These are phyloP conservation scores for Leptinotarsa peninsularis DNA, from an alignment of 2,888 invertebrate genomes.

Conservation along the genomic window DNA sequence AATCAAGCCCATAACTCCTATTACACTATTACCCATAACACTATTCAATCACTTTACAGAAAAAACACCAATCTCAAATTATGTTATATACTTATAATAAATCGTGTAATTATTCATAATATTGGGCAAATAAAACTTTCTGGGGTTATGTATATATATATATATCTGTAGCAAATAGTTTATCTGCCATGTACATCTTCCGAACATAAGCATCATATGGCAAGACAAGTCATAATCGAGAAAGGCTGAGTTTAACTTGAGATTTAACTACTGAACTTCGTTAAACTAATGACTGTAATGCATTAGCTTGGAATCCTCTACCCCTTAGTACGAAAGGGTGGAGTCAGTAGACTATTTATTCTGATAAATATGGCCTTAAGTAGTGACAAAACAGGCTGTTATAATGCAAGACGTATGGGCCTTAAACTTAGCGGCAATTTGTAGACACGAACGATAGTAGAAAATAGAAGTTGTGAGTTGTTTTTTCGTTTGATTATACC, in stretches of 20 bases:
- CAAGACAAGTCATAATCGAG: slow-evolving; percentile 24
- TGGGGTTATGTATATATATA: not conserved
- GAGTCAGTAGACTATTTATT: slow-evolving; percentile 24
- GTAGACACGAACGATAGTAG: not conserved
- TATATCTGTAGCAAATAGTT: not conserved
- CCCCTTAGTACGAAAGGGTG: slow-evolving; percentile 21
- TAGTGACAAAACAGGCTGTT: slow-evolving; percentile 19
- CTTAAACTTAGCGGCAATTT: slow-evolving; percentile 1
- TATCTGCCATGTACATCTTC: not conserved
- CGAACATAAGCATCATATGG: slow-evolving; percentile 18
- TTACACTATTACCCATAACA: no score
- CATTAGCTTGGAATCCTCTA: slow-evolving; percentile 24
- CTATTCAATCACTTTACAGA: no score
- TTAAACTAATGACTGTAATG: slow-evolving; percentile 30
- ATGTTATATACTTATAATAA: no score
- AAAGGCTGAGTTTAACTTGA: slow-evolving; percentile 25
- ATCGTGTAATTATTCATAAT: no score
- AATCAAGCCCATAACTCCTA: no score
- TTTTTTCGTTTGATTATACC: not conserved
- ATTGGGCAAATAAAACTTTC: not conserved
- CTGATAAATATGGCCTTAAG: slow-evolving; percentile 24
- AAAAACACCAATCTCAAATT: no score
- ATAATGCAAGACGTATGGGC: slow-evolving; percentile 12
- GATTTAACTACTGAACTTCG: slow-evolving; percentile 28
- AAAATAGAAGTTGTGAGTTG: not conserved